These are phyloP conservation scores for Epinephelus coioides DNA, from an alignment of 2,797 vertebrate species.

Conservation along the genomic window DNA sequence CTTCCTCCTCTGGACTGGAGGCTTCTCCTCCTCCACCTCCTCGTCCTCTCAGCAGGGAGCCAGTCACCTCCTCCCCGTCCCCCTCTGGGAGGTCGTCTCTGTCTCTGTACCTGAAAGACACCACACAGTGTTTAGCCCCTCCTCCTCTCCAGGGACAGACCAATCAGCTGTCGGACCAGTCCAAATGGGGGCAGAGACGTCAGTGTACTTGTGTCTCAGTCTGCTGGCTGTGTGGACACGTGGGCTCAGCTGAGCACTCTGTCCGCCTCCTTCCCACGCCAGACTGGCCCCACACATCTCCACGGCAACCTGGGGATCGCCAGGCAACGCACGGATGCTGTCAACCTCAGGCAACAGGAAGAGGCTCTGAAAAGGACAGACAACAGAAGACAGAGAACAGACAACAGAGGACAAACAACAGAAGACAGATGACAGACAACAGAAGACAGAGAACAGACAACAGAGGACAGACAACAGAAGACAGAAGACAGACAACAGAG, in stretches of 20 bases:
- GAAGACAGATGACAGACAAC: no score
- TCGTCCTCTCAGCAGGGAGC: constrained; percentile 86
- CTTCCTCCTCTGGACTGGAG: constrained; percentile 83
- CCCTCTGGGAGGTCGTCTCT: constrained; percentile 50
- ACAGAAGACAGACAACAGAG: no score
- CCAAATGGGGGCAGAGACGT: not conserved
- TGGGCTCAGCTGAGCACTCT: constrained; percentile 92
- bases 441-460: no score
- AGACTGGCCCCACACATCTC: constrained; percentile 92
- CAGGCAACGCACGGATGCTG: constrained; percentile 88
- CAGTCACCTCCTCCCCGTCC: constrained; percentile 87
- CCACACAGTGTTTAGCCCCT: not conserved
- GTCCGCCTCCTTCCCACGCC: constrained; percentile 92
- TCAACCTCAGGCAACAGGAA: constrained; percentile 95
- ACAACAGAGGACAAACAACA: no score
- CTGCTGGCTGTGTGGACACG: constrained; percentile 88
- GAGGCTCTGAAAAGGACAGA: constrained; percentile 88
- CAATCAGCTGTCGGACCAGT: not conserved
- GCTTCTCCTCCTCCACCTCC: constrained; percentile 63
- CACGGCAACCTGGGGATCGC: constrained; percentile 88
- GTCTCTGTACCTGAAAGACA: constrained; percentile 36
- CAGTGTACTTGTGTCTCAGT: constrained; percentile 42
- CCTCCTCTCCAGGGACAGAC: not conserved
- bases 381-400: no score
- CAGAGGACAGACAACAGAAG: no score